Base-by-base conservation (phyloP, 2,888 invertebrate species). In the Nemotelus nigrinus region DNA sequence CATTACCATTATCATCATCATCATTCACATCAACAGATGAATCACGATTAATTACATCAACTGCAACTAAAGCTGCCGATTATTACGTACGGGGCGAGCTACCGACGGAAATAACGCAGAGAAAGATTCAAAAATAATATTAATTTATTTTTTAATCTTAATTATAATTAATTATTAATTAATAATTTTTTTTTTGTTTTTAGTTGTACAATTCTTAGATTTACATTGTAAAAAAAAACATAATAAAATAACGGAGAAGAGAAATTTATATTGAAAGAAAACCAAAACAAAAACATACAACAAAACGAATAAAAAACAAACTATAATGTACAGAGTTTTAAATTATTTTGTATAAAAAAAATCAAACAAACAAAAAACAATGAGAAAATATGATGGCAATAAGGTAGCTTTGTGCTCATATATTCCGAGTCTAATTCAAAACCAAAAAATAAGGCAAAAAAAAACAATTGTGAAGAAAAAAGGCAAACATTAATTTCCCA, bases 71-170 rank as follows among this genome's bases (percentile, higher is more conserved):
- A 71, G 81, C 81, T 43, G 80, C 81, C 47, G 81, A 81, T 74
- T 81, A 81, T 67, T 81, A 81, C 64, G 80, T 81, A n/a, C 77
- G 79, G 45, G 80, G 81, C 7, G 83, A 82, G 25, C 78, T 84
- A 78, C 82, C 84, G 50, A 82, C 84, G 80, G 85, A 85, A 82
- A 82, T 87, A 81, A 85, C 84, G 77, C 86, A 87, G 81, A 83
- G 87, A 80, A 87, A 87, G 83, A 84, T 84, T 83, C 85, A 84
- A 78, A 86, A 87, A 86, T 86, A 86, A 87, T 86, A 86, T 84
- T 84, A 82, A 82, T 82, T 82, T 80, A 80, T 80, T 80, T 80
- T 77, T 55, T 77, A 60, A 47, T 63, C n/a, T 78, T 64, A 71
- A 71, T 77, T 55, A 58, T 71, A 74, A 78, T 78, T 78, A 78